A percentile compares a stretch with the other conserved stretches of the same genome.
These are phyloP conservation scores for Phaetusa simplex DNA, from an alignment of 2,113 vertebrate genomes.

Conservation along the genomic window DNA sequence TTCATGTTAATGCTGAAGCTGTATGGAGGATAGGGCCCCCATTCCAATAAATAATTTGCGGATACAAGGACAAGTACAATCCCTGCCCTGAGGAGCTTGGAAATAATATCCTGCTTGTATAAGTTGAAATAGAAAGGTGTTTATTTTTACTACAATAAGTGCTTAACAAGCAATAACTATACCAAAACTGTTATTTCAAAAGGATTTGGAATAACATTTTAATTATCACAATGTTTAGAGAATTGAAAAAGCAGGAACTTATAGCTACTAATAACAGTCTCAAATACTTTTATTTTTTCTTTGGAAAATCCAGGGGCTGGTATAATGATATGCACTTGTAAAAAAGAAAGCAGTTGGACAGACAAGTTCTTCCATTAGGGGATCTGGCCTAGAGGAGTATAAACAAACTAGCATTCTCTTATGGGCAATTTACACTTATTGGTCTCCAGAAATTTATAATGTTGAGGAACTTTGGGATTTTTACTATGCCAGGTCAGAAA, in stretches of 20 bases:
- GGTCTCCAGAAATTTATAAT: background rate
- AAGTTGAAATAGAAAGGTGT: constrained; percentile 39
- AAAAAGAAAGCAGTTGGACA: background rate
- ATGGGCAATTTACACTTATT: background rate
- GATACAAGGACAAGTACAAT: constrained; percentile 42
- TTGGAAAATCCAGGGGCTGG: background rate
- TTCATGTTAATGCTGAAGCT: constrained; percentile 8
- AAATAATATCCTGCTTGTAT: constrained; percentile 55
- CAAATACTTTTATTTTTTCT: background rate
- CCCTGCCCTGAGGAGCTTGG: constrained; percentile 16
- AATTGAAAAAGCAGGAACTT: constrained; percentile 11
- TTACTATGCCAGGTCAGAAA: constrained; percentile 8
- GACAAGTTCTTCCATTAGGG: background rate
- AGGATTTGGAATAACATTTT: constrained; percentile 36
- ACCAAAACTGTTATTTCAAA: constrained; percentile 48
- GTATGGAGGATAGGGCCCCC: background rate
- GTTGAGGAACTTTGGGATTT: background rate
- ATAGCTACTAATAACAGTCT: background rate
- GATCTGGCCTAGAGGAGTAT: background rate
- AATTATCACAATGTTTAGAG: constrained; percentile 28
- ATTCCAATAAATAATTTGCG: constrained; percentile 43
- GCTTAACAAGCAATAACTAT: constrained; percentile 37
- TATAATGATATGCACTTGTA: background rate
- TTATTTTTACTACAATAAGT: constrained; percentile 48
- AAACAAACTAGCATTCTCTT: constrained; percentile 24